These are phyloP conservation scores for Spinibarbus caldwelli DNA, from an alignment of 2,797 vertebrate genomes.

Conservation along the genomic window DNA sequence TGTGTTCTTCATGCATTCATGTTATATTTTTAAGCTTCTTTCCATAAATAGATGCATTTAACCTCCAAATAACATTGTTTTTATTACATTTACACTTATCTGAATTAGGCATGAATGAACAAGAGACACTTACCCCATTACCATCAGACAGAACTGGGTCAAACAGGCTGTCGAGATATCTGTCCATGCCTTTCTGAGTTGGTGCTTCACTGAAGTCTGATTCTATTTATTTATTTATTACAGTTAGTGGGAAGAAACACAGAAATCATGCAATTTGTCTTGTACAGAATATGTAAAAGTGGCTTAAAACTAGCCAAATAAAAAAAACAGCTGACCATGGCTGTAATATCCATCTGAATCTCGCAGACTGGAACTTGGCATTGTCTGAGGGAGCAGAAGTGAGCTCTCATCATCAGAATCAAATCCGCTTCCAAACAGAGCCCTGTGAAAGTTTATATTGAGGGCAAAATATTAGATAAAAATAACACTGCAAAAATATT, in stretches of 20 bases:
- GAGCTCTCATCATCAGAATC: slow-evolving; percentile 87
- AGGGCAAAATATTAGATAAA: slow-evolving; percentile 10
- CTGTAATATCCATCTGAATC: slow-evolving; percentile 82
- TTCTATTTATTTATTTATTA: slow-evolving; percentile 65
- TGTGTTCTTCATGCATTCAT: slow-evolving; percentile 3
- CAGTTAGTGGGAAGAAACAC: not conserved
- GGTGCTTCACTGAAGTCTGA: slow-evolving; percentile 81
- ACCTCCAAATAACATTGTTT: not conserved
- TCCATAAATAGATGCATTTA: slow-evolving; percentile 7
- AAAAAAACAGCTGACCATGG: slow-evolving; percentile 73
- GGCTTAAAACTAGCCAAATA: not conserved
- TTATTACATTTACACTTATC: not conserved
- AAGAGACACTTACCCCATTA: slow-evolving; percentile 79
- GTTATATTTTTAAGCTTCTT: slow-evolving; percentile 36
- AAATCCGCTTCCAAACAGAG: slow-evolving; percentile 83
- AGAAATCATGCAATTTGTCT: no score
- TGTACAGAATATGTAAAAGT: not conserved
- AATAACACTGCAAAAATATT: not conserved
- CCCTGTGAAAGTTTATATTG: slow-evolving; percentile 63
- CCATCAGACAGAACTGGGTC: slow-evolving; percentile 91
- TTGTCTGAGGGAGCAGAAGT: slow-evolving; percentile 71
- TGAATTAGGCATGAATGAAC: not conserved
- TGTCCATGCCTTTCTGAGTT: slow-evolving; percentile 90
- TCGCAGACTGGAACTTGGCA: slow-evolving; percentile 74
- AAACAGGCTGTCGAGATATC: slow-evolving; percentile 96